Conservation (phyloP, 2,113 vertebrate species). For the Cheilinus undulatus region DNA sequence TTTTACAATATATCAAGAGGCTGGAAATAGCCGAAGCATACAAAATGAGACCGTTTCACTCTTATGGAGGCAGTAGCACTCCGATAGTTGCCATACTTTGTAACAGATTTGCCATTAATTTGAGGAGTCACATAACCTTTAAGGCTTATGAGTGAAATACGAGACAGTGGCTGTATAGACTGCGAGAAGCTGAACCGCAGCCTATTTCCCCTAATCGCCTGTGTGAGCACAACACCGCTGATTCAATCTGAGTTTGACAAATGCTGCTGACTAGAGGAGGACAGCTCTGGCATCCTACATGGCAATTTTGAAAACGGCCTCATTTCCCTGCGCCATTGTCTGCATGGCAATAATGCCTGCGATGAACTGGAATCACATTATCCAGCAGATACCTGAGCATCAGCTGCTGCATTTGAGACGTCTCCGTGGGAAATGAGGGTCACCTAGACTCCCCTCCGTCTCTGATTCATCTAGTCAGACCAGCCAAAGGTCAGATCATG, state of each 20-base stretch:
- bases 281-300: slow-evolving; percentile 65
- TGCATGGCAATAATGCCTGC: slow-evolving; percentile 63
- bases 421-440: slow-evolving; percentile 69
- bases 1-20: slow-evolving; percentile 60
- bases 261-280: slow-evolving; percentile 72
- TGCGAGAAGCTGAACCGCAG: slow-evolving; percentile 42
- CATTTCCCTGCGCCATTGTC: slow-evolving; percentile 69
- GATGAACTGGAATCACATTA: slow-evolving; percentile 73
- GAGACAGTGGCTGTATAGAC: slow-evolving; percentile 38
- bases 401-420: slow-evolving; percentile 58
- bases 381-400: slow-evolving; percentile 63
- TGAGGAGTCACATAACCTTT: slow-evolving; percentile 58
- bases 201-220: slow-evolving; percentile 62
- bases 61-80: slow-evolving; percentile 28
- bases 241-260: slow-evolving; percentile 75
- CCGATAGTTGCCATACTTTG: slow-evolving; percentile 31
- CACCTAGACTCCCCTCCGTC: slow-evolving; percentile 37
- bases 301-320: slow-evolving; percentile 73
- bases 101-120: slow-evolving; percentile 60
- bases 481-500: slow-evolving; percentile 52
- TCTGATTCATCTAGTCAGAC: slow-evolving; percentile 65
- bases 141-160: slow-evolving; percentile 50
- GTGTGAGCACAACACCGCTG: slow-evolving; percentile 63
- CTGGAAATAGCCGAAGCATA: slow-evolving; percentile 50
- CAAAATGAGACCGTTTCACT: slow-evolving; percentile 36